Conservation (phyloP, 2,888 invertebrate genomes). For the Dynastes hyllus region DNA sequence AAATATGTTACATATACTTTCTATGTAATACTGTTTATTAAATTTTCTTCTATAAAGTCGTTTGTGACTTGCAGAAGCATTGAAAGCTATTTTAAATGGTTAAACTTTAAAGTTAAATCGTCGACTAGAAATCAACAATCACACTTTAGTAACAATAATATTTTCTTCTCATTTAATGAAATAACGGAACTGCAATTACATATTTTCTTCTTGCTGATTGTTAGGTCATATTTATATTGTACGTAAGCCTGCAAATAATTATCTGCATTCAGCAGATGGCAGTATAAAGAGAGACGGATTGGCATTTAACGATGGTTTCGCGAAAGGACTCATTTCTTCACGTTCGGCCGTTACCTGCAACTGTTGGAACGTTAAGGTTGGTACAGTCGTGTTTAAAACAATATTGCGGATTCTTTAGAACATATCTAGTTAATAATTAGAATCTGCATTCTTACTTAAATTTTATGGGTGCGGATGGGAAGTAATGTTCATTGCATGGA, state of each 20-base stretch:
- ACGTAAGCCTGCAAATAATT: conserved; percentile 7
- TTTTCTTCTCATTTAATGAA: not conserved
- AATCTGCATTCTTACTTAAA: too few relatives aligned
- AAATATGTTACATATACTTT: too few relatives aligned
- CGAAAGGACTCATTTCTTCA: conserved; percentile 9
- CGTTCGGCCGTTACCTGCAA: conserved; percentile 18
- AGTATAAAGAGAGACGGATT: conserved; percentile 11
- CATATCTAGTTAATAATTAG: too few relatives aligned
- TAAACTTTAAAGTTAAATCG: not conserved
- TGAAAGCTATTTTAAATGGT: not conserved
- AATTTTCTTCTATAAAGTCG: too few relatives aligned
- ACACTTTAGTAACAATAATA: not conserved
- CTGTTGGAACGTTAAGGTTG: not conserved
- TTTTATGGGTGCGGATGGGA: too few relatives aligned
- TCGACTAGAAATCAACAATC: not conserved
- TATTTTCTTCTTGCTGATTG: conserved; percentile 2
- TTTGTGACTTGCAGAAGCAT: too few relatives aligned
- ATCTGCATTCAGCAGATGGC: conserved; percentile 34
- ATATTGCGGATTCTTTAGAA: too few relatives aligned
- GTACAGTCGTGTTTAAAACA: too few relatives aligned
- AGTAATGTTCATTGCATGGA: too few relatives aligned
- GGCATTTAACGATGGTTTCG: not conserved
- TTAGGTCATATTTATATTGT: conserved; percentile 7
- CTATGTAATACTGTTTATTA: too few relatives aligned
- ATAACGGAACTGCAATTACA: conserved; percentile 1